Percentiles rank a stretch among this genome's conserved stretches.
These are phyloP conservation scores for Xiphophorus hellerii DNA, from an alignment of 2,113 vertebrate species.

Conservation along the genomic window DNA sequence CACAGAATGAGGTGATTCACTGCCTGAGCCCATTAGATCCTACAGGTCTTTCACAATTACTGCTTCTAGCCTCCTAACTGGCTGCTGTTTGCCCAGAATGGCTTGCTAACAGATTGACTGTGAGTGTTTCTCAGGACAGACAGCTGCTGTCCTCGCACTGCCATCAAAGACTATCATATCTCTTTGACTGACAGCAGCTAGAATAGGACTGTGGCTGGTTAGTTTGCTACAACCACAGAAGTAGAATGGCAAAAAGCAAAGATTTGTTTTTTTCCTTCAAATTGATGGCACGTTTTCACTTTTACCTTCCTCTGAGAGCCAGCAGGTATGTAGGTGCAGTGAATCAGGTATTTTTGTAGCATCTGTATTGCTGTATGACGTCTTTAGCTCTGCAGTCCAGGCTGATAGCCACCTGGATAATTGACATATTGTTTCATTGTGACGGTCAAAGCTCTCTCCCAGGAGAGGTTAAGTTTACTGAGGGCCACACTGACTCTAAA, in stretches of 20 bases:
- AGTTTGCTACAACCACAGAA: constrained; percentile 47
- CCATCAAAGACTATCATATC: constrained; percentile 78
- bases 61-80: constrained; percentile 70
- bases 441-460: constrained; percentile 68
- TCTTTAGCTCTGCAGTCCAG: constrained; percentile 58
- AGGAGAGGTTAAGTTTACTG: constrained; percentile 79
- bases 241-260: constrained; percentile 12
- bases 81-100: constrained; percentile 68
- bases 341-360: constrained; percentile 59
- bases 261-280: constrained; percentile 13
- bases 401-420: constrained; percentile 76
- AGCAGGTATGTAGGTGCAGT: constrained; percentile 44
- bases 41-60: constrained; percentile 56
- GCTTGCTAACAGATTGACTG: constrained; percentile 77
- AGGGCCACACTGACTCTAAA: constrained; percentile 75
- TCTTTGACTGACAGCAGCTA: constrained; percentile 78
- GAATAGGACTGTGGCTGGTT: constrained; percentile 58
- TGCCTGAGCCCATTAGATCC: constrained; percentile 69
- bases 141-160: constrained; percentile 77
- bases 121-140: constrained; percentile 73
- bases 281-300: constrained; percentile 23
- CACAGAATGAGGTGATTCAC: constrained; percentile 53
- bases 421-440: constrained; percentile 82
- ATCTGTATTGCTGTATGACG: constrained; percentile 48
- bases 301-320: constrained; percentile 20